Conservation (phyloP, 2,797 vertebrate species). For the Enoplosus armatus region DNA sequence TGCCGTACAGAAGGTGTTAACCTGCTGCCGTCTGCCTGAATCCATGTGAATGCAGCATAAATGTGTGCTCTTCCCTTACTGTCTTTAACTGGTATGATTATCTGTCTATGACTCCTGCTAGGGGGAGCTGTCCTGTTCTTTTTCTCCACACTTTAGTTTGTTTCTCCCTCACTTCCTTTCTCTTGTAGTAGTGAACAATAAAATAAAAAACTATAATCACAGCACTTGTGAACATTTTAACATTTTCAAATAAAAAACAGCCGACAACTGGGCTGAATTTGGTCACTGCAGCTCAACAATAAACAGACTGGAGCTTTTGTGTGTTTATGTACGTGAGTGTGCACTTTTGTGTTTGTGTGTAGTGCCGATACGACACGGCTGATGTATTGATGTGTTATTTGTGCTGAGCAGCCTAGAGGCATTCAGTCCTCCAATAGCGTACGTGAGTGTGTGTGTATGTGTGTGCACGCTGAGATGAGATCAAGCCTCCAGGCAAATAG, state of each 20-base stretch:
- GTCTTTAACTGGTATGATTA: neutral
- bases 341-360: slow-evolving; percentile 57
- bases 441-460: slow-evolving; percentile 28
- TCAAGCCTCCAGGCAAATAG: slow-evolving; percentile 71
- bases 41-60: too few relatives aligned
- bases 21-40: too few relatives aligned
- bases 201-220: slow-evolving; percentile 19
- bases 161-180: neutral
- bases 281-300: slow-evolving; percentile 37
- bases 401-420: slow-evolving; percentile 74
- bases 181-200: slow-evolving; percentile 1
- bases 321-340: slow-evolving; percentile 40
- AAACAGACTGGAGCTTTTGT: slow-evolving; percentile 25
- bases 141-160: neutral
- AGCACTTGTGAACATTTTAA: slow-evolving; percentile 27
- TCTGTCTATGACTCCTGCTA: slow-evolving; percentile 18
- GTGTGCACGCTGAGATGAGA: slow-evolving; percentile 39
- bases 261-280: slow-evolving; percentile 10
- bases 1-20: too few relatives aligned
- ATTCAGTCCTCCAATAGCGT: slow-evolving; percentile 59
- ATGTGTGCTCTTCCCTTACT: neutral
- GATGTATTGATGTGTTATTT: slow-evolving; percentile 82
- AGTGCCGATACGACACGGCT: slow-evolving; percentile 52
- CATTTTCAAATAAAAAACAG: slow-evolving; percentile 31
- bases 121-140: slow-evolving; percentile 29